Evolutionary conservation across 2,113 vertebrate species (phyloP), one percentile per base, ranked within the genome.

Genomic region (Ammodytes marinus): DNA sequence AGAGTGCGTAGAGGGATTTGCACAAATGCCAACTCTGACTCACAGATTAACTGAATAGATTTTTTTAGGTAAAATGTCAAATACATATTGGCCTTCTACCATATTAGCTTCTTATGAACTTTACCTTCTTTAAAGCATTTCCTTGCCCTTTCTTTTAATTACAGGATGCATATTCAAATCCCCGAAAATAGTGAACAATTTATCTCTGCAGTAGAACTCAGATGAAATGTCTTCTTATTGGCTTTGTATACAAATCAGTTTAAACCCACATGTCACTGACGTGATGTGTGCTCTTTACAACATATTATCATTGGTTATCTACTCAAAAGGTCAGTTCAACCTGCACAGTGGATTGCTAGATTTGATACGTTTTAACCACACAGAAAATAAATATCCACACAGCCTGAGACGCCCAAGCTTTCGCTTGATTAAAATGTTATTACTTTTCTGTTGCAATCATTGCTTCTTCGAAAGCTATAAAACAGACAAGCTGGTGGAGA

Each of bases 401-500:
- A n/a, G 50, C 10, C 61, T n/a, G 52, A 91, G 76, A 55, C 1
- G 13, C 60, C 39, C 37, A 49, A 80, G 66, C 77, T 83, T 35
- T 64, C 58, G 42, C 35, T 54, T 79, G 5, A 69, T 61, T 46
- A 43, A 61, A 77, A 66, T 50, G 35, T 40, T 45, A 37, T 9
- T 42, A 53, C 8, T 9, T 42, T 43, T 69, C 40, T 46, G 35
- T 15, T 35, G 19, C 66, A 46, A 12, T 67, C 54, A 43, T 73
- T 66, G 66, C 64, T 75, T 46, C 54, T 69, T 64, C 0, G 19
- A 27, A 27, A 27, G 79, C 5, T 79, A 14, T 37, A 63, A 14
- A 75, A 58, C 19, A 74, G 69, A 83, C 43, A 58, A 81, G 47
- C 70, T 59, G 61, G 27, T 37, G 27, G 76, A 84, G 85, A 69